Conservation (phyloP, 2,797 vertebrate genomes). For the Rhabdomys pumilio region DNA sequence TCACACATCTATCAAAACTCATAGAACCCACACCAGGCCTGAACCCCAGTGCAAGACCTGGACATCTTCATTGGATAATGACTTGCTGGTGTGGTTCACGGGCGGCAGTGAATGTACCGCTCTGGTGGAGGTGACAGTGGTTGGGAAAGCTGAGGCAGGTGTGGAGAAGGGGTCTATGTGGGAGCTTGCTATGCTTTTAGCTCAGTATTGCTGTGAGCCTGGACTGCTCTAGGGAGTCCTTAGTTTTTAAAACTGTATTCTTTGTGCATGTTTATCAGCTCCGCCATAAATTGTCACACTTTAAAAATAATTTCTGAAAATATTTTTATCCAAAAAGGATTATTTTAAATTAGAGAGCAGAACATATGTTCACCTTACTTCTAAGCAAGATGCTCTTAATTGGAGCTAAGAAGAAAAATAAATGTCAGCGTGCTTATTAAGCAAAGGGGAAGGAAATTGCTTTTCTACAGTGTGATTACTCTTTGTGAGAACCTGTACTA, state of each 20-base stretch:
- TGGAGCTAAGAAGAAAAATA: slow-evolving; percentile 25
- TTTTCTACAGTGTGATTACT: not conserved
- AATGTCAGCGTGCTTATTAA: slow-evolving; percentile 11
- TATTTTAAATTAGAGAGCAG: not conserved
- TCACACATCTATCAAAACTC: not conserved
- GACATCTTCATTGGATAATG: not conserved
- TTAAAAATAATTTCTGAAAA: slow-evolving; percentile 51
- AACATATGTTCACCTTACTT: not conserved
- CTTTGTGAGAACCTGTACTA: not conserved
- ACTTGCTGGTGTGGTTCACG: not conserved
- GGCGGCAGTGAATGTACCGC: not conserved
- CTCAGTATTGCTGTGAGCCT: slow-evolving; percentile 8
- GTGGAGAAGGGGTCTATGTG: too few relatives aligned
- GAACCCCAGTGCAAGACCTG: not conserved
- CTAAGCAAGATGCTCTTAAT: slow-evolving; percentile 13
- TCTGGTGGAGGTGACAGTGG: not conserved
- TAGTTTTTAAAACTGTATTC: not conserved
- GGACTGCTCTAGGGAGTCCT: not conserved
- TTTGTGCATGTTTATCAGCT: not conserved
- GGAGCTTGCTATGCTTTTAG: not conserved
- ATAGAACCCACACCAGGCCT: too few relatives aligned
- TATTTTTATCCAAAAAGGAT: slow-evolving; percentile 17
- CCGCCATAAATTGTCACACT: slow-evolving; percentile 37
- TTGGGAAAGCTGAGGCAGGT: not conserved
- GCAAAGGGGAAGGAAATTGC: not conserved